phyloP scores from a whole-genome alignment of 2,113 vertebrate species.

The Nasalis larvatus region DNA sequence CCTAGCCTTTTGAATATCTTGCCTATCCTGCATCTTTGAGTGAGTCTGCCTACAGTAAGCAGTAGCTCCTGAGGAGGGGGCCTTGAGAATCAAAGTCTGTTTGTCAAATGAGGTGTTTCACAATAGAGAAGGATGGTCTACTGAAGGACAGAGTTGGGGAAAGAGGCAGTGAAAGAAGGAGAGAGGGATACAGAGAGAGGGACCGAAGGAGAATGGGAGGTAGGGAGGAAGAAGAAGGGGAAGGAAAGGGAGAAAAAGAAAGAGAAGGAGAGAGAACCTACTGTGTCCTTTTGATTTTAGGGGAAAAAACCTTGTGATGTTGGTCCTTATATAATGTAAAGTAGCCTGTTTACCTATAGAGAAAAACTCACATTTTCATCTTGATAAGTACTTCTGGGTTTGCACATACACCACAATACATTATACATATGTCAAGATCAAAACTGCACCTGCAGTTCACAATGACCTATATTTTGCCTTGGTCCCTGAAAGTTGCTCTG shows the following conservation, averaged over 20 bases:
- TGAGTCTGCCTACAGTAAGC: background rate
- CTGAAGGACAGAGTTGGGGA: background rate
- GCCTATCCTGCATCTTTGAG: background rate
- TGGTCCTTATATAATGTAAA: slow-evolving; percentile 4
- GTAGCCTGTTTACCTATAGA: background rate
- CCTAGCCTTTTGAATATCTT: background rate
- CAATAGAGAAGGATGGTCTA: background rate
- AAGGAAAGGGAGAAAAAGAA: background rate
- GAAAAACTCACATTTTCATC: slow-evolving; percentile 28
- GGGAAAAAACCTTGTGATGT: background rate
- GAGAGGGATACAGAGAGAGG: background rate
- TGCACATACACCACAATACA: slow-evolving; percentile 16
- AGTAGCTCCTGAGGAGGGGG: background rate
- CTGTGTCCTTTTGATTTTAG: background rate
- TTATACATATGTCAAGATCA: slow-evolving; percentile 17
- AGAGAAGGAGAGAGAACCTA: background rate
- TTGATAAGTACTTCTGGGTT: slow-evolving; percentile 22
- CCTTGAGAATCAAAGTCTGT: background rate
- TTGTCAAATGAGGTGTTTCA: background rate
- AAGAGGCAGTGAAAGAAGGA: background rate
- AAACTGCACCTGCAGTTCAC: slow-evolving; percentile 62
- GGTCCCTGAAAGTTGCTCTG: slow-evolving; percentile 51
- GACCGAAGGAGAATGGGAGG: background rate
- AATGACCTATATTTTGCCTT: slow-evolving; percentile 58
- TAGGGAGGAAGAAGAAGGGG: background rate